Conservation (phyloP, 2,888 invertebrate species). For the Sclerodermus sp. region DNA sequence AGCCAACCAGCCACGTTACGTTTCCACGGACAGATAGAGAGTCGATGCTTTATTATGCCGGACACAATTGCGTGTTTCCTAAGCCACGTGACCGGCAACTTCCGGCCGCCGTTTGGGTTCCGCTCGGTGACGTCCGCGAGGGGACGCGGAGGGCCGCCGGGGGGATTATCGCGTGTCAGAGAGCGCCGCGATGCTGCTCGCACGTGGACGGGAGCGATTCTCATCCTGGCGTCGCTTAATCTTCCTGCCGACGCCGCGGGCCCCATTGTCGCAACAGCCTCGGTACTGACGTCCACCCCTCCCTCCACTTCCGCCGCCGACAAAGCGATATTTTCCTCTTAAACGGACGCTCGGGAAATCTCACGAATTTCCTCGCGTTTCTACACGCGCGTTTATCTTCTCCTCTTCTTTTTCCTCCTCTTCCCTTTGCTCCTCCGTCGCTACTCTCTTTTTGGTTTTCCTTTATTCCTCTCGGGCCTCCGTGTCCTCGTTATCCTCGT, state of each 20-base stretch:
- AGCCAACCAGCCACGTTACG: slow-evolving; percentile 14
- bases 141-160: slow-evolving; percentile 24
- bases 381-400: too few species aligned
- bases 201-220: slow-evolving; percentile 1
- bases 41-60: slow-evolving; percentile 54
- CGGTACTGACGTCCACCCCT: not conserved
- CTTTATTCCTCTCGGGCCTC: too few species aligned
- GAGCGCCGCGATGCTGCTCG: not conserved
- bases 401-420: too few species aligned
- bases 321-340: not conserved
- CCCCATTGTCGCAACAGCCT: not conserved
- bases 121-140: slow-evolving; percentile 48
- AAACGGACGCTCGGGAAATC: not conserved
- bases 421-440: too few species aligned
- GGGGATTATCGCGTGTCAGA: not conserved
- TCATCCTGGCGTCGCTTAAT: slow-evolving; percentile 9
- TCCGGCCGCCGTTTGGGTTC: slow-evolving; percentile 56
- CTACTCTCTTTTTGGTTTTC: too few species aligned
- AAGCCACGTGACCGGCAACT: slow-evolving; percentile 57
- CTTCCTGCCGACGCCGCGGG: slow-evolving; percentile 1
- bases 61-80: slow-evolving; percentile 58
- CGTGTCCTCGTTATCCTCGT: too few species aligned
- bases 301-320: too few species aligned
- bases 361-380: not conserved
- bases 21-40: slow-evolving; percentile 34